Evolutionary conservation across 2,797 vertebrate species (phyloP).

Genomic region (Coreius guichenoti): DNA sequence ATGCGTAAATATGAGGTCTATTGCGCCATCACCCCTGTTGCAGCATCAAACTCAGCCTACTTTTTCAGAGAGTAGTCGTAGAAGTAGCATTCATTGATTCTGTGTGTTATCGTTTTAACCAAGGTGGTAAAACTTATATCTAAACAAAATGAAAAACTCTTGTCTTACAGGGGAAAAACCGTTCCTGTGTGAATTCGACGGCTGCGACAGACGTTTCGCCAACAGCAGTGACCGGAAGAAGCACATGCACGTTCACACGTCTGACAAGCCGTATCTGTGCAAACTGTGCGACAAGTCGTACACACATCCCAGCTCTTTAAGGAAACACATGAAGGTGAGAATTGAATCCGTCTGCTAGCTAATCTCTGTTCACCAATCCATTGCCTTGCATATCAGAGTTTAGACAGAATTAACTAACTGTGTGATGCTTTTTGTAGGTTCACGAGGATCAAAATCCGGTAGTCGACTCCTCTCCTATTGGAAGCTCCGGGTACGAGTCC

Average conservation of each 20-base stretch:
- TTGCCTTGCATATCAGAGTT: not conserved
- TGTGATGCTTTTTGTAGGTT: conserved; percentile 70
- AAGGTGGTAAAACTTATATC: not conserved
- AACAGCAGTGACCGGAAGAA: conserved; percentile 91
- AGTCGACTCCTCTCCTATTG: conserved; percentile 82
- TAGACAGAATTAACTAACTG: not conserved
- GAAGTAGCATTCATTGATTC: not conserved
- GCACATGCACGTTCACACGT: conserved; percentile 90
- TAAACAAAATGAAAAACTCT: too few relatives aligned
- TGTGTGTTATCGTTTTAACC: not conserved
- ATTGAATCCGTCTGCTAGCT: not conserved
- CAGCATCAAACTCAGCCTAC: conserved; percentile 20
- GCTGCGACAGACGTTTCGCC: conserved; percentile 87
- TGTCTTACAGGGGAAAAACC: conserved; percentile 84
- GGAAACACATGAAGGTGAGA: conserved; percentile 88
- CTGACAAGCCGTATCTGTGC: conserved; percentile 88
- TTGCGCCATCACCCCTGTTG: not conserved
- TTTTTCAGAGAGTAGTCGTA: not conserved
- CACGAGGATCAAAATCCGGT: conserved; percentile 80
- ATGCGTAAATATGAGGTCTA: not conserved
- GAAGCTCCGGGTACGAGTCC: conserved; percentile 86
- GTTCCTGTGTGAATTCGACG: conserved; percentile 87
- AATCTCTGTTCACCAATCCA: too few relatives aligned
- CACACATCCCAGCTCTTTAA: conserved; percentile 87
- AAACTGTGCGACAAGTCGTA: conserved; percentile 91